Base-by-base conservation (phyloP, 2,797 vertebrate species). In the Bryconaethiops microstoma region DNA sequence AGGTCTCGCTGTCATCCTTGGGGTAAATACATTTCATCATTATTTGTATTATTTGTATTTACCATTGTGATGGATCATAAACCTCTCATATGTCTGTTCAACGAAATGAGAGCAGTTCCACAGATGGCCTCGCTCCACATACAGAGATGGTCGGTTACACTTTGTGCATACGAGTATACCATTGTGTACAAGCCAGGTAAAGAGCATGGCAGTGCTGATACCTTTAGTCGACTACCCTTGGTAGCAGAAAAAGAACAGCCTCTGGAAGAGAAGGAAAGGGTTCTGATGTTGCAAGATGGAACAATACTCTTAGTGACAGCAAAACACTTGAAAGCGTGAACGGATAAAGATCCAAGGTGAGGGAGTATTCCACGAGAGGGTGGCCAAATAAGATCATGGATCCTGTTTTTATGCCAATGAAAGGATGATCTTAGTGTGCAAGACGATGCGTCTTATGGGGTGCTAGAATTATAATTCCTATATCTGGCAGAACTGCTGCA, bases 21-120 rank as follows among this genome's bases (percentile, higher is more conserved):
- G n/a, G n/a, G n/a, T n/a, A n/a, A n/a, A n/a, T n/a, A n/a, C n/a
- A n/a, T n/a, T n/a, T n/a, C n/a, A n/a, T n/a, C n/a, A n/a, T n/a
- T n/a, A n/a, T n/a, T n/a, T n/a, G n/a, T n/a, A n/a, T n/a, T n/a
- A n/a, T n/a, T n/a, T n/a, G n/a, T n/a, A n/a, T n/a, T n/a, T n/a
- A n/a, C n/a, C n/a, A n/a, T n/a, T n/a, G n/a, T n/a, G n/a, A n/a
- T n/a, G n/a, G n/a, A 76, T 25, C 50, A 74, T 14, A 78, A 82
- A 39, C 82, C 79, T 6, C 17, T 81, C 19, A 71, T 84, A 12
- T 57, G 52, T 7, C 54, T 79, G 7, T 81, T 86, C 12, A 29
- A 25, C 52, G 63, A 86, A 25, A 68, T 78, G 72, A 82, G 63
- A 63, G 78, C 52, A 8, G 86, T 77, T 0, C 76, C 76, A 35